Conservation (phyloP, 2,797 vertebrate genomes). For the Cheirogaleus major region DNA sequence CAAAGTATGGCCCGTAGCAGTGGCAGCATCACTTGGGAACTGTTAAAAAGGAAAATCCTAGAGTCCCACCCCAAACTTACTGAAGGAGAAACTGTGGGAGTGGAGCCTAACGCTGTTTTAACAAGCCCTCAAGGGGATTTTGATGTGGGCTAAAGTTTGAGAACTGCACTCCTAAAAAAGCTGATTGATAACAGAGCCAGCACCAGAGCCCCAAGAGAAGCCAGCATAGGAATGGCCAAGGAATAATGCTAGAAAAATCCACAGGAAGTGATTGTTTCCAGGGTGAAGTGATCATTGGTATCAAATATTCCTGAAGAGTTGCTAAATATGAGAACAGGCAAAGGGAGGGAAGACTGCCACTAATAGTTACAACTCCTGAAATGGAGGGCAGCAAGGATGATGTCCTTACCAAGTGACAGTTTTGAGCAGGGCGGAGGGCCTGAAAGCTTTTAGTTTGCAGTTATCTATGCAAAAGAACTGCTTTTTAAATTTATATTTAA, state of each 20-base stretch:
- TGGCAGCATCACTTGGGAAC: neutral
- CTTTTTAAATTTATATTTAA: constrained; percentile 44
- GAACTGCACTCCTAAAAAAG: neutral
- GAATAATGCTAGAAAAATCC: constrained; percentile 37
- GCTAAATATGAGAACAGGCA: neutral
- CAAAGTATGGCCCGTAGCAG: neutral
- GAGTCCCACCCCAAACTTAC: neutral
- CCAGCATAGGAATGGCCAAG: neutral
- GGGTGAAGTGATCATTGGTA: constrained; percentile 19
- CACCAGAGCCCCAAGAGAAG: constrained; percentile 32
- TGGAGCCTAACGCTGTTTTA: neutral
- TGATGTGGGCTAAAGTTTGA: neutral
- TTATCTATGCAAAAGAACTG: constrained; percentile 4
- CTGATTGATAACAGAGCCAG: neutral
- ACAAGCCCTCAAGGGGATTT: constrained; percentile 1
- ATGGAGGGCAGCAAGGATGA: neutral
- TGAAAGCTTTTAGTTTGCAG: constrained; percentile 32
- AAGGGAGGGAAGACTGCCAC: neutral
- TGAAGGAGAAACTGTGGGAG: constrained; percentile 25
- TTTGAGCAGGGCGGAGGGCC: neutral
- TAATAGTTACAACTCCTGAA: constrained; percentile 33
- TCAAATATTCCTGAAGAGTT: constrained; percentile 19
- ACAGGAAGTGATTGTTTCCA: constrained; percentile 21
- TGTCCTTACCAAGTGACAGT: neutral
- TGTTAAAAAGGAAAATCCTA: constrained; percentile 38